Evolutionary conservation across 2,797 vertebrate genomes (phyloP).

Genomic region (Halcyon smyrnensis): DNA sequence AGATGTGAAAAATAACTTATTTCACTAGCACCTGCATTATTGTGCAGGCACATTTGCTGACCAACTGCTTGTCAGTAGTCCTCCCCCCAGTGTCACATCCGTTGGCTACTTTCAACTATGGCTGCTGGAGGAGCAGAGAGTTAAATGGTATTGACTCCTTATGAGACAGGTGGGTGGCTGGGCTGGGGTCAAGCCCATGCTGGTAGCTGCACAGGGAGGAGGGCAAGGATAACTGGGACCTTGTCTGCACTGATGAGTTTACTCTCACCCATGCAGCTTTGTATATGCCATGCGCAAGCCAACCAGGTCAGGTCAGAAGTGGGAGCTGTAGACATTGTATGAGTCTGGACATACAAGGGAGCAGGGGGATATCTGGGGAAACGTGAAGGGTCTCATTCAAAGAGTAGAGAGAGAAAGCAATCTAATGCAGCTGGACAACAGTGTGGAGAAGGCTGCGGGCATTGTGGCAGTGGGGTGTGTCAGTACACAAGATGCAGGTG

Average conservation of each 20-base stretch:
- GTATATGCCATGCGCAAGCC: fast-evolving
- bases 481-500: neutral
- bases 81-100: neutral
- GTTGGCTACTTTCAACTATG: neutral
- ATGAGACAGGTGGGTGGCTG: neutral
- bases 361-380: neutral
- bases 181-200: neutral
- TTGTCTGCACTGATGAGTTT: too few species aligned
- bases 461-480: neutral
- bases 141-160: neutral
- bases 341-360: neutral
- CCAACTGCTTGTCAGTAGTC: neutral
- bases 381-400: neutral
- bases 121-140: neutral
- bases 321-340: neutral
- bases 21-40: neutral
- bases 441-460: neutral
- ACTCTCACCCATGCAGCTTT: fast-evolving
- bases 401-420: neutral
- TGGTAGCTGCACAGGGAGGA: neutral
- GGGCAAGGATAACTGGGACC: neutral
- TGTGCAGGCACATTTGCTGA: neutral
- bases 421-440: neutral
- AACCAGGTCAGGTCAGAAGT: neutral
- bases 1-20: slow-evolving; percentile 40